Base-by-base conservation (phyloP, 2,797 vertebrate genomes). In the Tachyglossus aculeatus region DNA sequence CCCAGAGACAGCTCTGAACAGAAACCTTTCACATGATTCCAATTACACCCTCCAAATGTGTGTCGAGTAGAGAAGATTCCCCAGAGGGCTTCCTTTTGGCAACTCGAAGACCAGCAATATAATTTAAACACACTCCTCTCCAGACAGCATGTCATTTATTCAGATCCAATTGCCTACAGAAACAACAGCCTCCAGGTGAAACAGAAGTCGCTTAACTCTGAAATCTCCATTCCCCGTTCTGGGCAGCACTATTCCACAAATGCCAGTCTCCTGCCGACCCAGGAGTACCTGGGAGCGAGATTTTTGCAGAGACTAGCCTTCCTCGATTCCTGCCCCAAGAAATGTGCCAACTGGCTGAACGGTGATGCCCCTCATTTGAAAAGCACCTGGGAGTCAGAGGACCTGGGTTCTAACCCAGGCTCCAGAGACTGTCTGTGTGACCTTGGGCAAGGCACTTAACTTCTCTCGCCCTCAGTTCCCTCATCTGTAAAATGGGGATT, bases 41-140 rank as follows among this genome's bases (percentile, higher is more conserved):
- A 80, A 33, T 53, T 70, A 75, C 15, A 80, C 12, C 43, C 1
- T 74, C 65, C 25, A 70, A 67, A 47, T 74, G 58, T 65, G 64
- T 67, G 78, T 84, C 74, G 77, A 83, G 66, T 55, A 33, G 8
- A 41, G 24, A 77, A 57, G 64, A 58, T 10, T 85, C 70, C 79
- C 80, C 39, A 16, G 65, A 68, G 82, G 85, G 74, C 66, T 86
- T 91, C 83, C 67, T 86, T 78, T 79, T 83, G 80, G 83, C 82
- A 85, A 38, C 57, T 67, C 19, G 6, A 76, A 80, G 73, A 22
- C 16, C 72, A 79, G 63, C 68, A 6, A 64, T 9, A 32, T 72
- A 47, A 78, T 74, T 52, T 79, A 73, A 87, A 84, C 50, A 53
- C 4, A 27, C 24, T 80, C 70, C 56, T 71, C 60, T 66, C 51